Evolutionary conservation across 2,888 invertebrate genomes (phyloP).

Genomic region (Lasioglossum malachurum): DNA sequence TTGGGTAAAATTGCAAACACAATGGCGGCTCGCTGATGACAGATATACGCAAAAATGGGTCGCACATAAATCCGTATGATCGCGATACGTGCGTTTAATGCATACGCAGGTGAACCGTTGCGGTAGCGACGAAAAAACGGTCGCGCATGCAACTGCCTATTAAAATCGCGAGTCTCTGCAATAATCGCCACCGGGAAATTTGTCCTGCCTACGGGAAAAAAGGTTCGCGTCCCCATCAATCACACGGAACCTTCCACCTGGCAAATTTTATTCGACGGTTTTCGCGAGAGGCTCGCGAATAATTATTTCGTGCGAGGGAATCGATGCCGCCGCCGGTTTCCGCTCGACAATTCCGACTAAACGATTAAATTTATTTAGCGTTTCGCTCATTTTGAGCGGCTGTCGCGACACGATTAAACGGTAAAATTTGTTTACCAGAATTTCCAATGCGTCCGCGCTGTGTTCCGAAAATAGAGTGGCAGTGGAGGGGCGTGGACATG

Average conservation of each 20-base stretch:
- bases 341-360: background rate
- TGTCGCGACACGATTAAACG: slow-evolving; percentile 33
- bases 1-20: background rate
- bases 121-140: no score
- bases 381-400: slow-evolving; percentile 31
- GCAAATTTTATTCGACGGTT: slow-evolving; percentile 10
- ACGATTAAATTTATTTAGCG: slow-evolving; percentile 36
- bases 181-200: background rate
- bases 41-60: background rate
- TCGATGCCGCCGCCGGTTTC: slow-evolving; percentile 10
- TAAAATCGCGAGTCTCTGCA: background rate
- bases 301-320: slow-evolving; percentile 14
- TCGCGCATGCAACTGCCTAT: background rate
- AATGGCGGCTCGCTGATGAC: background rate
- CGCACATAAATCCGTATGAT: background rate
- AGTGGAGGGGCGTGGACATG: background rate
- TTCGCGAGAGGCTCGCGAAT: background rate
- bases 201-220: background rate
- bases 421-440: slow-evolving; percentile 36
- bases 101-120: background rate
- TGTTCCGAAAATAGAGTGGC: background rate
- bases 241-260: background rate
- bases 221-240: slow-evolving; percentile 1
- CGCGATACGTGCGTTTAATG: background rate
- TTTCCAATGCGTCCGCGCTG: background rate